Base-by-base conservation (phyloP, 2,113 vertebrate genomes). In the Phycodurus eques region DNA sequence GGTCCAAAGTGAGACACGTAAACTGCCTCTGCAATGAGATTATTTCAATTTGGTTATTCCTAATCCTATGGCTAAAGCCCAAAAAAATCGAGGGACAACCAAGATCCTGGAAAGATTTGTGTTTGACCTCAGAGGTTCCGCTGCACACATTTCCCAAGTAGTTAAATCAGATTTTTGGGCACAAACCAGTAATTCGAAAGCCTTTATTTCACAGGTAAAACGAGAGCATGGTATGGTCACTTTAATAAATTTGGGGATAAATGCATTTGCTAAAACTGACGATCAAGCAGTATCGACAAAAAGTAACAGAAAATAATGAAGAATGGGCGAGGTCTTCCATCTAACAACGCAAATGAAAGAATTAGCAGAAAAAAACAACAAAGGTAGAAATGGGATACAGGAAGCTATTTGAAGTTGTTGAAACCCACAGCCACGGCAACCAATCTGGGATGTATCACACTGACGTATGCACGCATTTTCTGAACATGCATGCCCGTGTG, bases 341-440 rank as follows among this genome's bases (percentile, higher is more conserved):
- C 6, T 5, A 54, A 9, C 53, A 9, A 27, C 56, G 46, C 12
- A 15, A 0, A 59, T 43, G 27, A 44, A 12, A 19, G 22, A 11
- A n/a, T 0, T 20, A n/a, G 8, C 17, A 39, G 19, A 39, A 57
- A 53, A 67, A 31, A 63, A 19, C 35, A 65, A 33, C 43, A 15
- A 64, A 33, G 77, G 78, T 69, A 39, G 63, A 72, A n/a, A 81
- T 59, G 70, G 78, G 80, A 79, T 59, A 59, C 49, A 85, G 84
- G 80, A 81, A 82, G 80, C 68, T 56, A 59, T 71, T 72, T 31
- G 69, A 72, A 72, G 74, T 49, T 17, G 0, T 61, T 31, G 64
- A 73, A 75, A 65, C 73, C 0, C 0, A 65, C 11, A 47, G 70
- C 72, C 77, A 62, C 81, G 71, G 85, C 79, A 86, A 90, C 88